Base-by-base conservation (phyloP, 2,888 invertebrate species). In the Odontocerum albicorne region DNA sequence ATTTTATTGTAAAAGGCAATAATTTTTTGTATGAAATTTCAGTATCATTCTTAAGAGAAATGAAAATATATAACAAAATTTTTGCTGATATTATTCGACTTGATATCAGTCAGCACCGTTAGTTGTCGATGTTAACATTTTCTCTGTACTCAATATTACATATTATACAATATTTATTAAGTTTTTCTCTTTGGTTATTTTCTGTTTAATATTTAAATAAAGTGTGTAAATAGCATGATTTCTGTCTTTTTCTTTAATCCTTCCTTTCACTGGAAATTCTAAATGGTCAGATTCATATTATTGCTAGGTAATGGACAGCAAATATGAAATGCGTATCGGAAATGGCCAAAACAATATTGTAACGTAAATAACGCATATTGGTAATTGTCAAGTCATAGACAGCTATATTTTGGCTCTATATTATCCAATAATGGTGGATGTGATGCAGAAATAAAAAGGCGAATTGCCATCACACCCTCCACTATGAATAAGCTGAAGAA, bases 221-320 rank as follows among this genome's bases (percentile, higher is more conserved):
- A 78, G 77, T 77, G 77, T 77, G 77, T 78, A 78, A 73, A 77
- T 77, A 62, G 62, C 54, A 46, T 21, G n/a, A 35, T 47, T n/a
- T 36, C 19, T 49, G 38, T 45, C 12, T 46, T 51, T 56, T 39
- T n/a, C n/a, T n/a, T n/a, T n/a, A n/a, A n/a, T n/a, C n/a, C n/a
- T n/a, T n/a, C n/a, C n/a, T n/a, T n/a, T n/a, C n/a, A n/a, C n/a
- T n/a, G n/a, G n/a, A n/a, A n/a, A n/a, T n/a, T n/a, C n/a, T n/a
- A n/a, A n/a, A n/a, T n/a, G n/a, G n/a, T n/a, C n/a, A n/a, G n/a
- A n/a, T n/a, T n/a, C n/a, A n/a, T n/a, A n/a, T n/a, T n/a, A n/a
- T n/a, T n/a, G n/a, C n/a, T n/a, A n/a, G n/a, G n/a, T n/a, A n/a
- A n/a, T n/a, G n/a, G n/a, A n/a, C n/a, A n/a, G n/a, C n/a, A n/a